Evolutionary conservation across 2,888 invertebrate genomes (phyloP).

Genomic region (Candidula unifasciata): DNA sequence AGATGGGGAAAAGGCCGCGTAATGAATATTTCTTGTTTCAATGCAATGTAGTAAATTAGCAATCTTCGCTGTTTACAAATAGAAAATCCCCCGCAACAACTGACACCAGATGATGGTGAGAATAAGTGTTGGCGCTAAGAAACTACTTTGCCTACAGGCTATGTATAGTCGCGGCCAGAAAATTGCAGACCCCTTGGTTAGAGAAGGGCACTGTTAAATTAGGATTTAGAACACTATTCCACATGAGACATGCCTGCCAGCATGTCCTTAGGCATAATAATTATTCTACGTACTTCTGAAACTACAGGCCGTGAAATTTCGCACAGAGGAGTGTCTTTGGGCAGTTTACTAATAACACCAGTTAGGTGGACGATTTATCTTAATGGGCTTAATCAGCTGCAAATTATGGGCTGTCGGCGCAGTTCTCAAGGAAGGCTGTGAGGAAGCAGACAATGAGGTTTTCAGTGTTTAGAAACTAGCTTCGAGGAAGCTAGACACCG

Average conservation of each 20-base stretch:
- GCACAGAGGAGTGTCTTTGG: neutral
- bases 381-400: conserved; percentile 27
- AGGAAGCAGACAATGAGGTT: neutral
- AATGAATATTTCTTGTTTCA: too few relatives aligned
- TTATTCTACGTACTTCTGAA: neutral
- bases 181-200: neutral
- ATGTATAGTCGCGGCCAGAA: neutral
- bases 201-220: conserved; percentile 12
- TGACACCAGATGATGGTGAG: too few relatives aligned
- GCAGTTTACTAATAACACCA: conserved; percentile 3
- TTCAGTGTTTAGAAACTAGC: neutral
- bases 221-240: conserved; percentile 15
- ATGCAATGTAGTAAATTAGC: too few relatives aligned
- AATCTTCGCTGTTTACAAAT: too few relatives aligned
- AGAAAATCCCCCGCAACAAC: too few relatives aligned
- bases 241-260: neutral
- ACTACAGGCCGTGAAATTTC: conserved; percentile 29
- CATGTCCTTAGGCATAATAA: neutral
- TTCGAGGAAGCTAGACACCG: neutral
- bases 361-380: neutral
- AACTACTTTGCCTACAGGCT: neutral
- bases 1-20: too few relatives aligned
- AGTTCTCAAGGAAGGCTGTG: neutral
- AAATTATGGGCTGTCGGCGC: neutral
- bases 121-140: neutral